These are phyloP conservation scores for Salarias fasciatus DNA, from an alignment of 2,797 vertebrate species.

Conservation along the genomic window DNA sequence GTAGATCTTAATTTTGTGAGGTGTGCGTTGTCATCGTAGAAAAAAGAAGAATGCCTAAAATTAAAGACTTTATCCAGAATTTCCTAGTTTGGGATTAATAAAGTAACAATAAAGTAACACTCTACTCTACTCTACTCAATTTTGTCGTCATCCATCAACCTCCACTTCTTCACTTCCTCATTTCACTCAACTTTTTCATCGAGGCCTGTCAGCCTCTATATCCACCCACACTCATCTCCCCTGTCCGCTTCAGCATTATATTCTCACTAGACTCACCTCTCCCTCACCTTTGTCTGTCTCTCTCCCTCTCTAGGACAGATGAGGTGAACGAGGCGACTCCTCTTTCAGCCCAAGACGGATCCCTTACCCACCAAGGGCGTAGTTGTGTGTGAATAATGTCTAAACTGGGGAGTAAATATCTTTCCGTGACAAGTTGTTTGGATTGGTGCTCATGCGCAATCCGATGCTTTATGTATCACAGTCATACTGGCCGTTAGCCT, in stretches of 20 bases:
- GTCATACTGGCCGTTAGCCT: constrained; percentile 35
- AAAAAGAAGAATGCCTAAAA: background rate
- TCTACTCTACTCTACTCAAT: too few species aligned
- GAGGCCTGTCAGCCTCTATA: background rate
- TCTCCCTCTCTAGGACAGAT: constrained; percentile 49
- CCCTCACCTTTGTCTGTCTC: constrained; percentile 23
- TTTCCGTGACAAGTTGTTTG: constrained; percentile 79
- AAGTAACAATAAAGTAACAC: too few species aligned
- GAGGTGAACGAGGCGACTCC: constrained; percentile 52
- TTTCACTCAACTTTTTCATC: constrained; percentile 9
- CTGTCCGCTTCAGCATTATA: constrained; percentile 23
- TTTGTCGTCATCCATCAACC: background rate
- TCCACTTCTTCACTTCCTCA: constrained; percentile 3
- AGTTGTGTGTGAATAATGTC: constrained; percentile 78
- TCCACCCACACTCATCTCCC: background rate
- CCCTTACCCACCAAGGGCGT: constrained; percentile 70
- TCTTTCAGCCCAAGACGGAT: constrained; percentile 57
- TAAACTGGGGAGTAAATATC: constrained; percentile 76
- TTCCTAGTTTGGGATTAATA: too few species aligned
- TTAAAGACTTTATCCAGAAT: background rate
- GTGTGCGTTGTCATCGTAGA: too few species aligned
- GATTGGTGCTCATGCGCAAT: constrained; percentile 75
- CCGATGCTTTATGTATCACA: constrained; percentile 71
- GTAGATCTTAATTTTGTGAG: too few species aligned
- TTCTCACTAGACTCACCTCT: constrained; percentile 14